Evolutionary conservation across 2,113 vertebrate genomes (phyloP).

Genomic region (Andinoacara biseriatus): DNA sequence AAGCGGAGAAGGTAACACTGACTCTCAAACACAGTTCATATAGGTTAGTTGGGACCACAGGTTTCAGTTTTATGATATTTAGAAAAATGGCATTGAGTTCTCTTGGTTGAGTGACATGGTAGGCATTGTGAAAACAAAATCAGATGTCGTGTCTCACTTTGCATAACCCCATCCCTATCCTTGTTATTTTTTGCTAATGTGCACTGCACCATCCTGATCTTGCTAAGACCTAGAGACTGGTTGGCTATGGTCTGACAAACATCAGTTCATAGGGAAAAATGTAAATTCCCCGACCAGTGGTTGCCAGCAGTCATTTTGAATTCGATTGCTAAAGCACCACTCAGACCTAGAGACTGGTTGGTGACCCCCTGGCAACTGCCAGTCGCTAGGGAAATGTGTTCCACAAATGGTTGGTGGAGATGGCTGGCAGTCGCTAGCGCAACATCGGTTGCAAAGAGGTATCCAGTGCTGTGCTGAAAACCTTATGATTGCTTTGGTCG

Average conservation of each 20-base stretch:
- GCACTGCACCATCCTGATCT: neutral
- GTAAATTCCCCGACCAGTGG: neutral
- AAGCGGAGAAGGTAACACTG: conserved; percentile 29
- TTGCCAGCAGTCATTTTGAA: neutral
- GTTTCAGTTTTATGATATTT: conserved; percentile 20
- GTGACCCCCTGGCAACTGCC: neutral
- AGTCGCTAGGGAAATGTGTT: neutral
- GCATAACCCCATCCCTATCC: neutral
- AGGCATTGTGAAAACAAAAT: neutral
- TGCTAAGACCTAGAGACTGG: neutral
- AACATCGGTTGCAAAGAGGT: neutral
- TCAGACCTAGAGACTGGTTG: neutral
- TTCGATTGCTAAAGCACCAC: neutral
- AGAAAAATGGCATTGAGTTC: conserved; percentile 2
- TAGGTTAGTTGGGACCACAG: conserved; percentile 53
- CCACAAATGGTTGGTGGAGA: neutral
- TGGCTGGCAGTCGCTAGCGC: neutral
- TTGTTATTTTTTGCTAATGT: neutral
- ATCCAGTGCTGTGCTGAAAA: neutral
- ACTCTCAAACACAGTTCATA: conserved; percentile 18
- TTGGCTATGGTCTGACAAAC: neutral
- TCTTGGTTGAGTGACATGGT: neutral
- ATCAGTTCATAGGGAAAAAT: neutral
- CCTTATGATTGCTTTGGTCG: neutral
- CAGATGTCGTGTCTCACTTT: neutral